Conservation (phyloP, 2,113 vertebrate species). For the Bolborhynchus lineola region DNA sequence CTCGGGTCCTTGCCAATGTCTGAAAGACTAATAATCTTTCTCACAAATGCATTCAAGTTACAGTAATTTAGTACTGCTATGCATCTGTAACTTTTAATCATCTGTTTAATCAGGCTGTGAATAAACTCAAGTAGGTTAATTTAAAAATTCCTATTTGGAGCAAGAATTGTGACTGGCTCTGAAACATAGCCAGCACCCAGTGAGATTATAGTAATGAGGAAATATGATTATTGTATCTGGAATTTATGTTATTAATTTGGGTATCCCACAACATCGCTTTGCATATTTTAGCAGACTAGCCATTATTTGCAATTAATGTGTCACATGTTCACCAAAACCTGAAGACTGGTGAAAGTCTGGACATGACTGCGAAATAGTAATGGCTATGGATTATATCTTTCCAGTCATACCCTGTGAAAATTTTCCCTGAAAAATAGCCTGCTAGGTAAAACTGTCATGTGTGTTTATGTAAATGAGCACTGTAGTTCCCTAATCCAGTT, state of each 20-base stretch:
- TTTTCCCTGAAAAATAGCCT: background rate
- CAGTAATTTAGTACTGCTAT: constrained; percentile 57
- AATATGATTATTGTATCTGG: background rate
- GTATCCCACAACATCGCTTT: background rate
- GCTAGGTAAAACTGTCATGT: background rate
- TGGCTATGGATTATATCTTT: background rate
- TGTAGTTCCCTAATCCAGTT: background rate
- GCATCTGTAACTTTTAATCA: constrained; percentile 73
- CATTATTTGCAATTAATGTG: background rate
- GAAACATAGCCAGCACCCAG: constrained; percentile 39
- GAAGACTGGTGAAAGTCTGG: background rate
- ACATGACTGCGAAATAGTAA: background rate
- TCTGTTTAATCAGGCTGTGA: constrained; percentile 69
- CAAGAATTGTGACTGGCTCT: constrained; percentile 60
- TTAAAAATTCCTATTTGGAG: constrained; percentile 59
- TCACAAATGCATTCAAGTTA: constrained; percentile 39
- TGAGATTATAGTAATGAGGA: constrained; percentile 20
- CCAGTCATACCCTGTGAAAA: background rate
- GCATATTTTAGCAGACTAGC: background rate
- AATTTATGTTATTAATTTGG: constrained; percentile 7
- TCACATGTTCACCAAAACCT: background rate
- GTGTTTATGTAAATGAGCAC: background rate
- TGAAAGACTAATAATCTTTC: constrained; percentile 19
- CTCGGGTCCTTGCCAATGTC: background rate
- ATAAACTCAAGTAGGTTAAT: constrained; percentile 71